Conservation (phyloP, 2,797 vertebrate species). For the Cuniculus paca region DNA sequence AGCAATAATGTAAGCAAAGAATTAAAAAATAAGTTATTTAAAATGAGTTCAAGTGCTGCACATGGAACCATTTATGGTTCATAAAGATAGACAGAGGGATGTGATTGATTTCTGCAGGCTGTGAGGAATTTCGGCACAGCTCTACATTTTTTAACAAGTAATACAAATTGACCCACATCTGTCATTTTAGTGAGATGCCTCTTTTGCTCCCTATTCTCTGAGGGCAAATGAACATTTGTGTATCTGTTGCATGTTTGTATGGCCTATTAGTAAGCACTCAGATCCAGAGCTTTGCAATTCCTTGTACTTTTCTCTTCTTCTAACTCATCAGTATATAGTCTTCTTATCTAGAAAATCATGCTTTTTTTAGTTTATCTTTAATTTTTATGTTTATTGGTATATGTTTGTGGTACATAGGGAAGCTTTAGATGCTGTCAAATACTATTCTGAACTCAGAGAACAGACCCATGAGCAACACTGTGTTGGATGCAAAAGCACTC, state of each 20-base stretch:
- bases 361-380: background rate
- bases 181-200: background rate
- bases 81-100: background rate
- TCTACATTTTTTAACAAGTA: constrained; percentile 9
- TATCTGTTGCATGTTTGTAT: background rate
- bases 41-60: background rate
- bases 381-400: background rate
- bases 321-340: background rate
- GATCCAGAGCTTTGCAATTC: background rate
- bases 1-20: background rate
- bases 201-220: background rate
- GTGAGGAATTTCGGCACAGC: constrained; percentile 44
- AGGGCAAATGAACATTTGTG: background rate
- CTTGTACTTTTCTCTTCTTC: background rate
- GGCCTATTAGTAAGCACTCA: background rate
- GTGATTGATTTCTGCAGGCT: background rate
- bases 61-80: constrained; percentile 10
- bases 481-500: background rate
- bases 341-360: background rate
- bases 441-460: background rate
- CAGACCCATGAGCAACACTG: background rate
- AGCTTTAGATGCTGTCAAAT: background rate
- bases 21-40: constrained; percentile 50
- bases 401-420: background rate
- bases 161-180: background rate